Percentiles rank a stretch among this genome's conserved stretches.
phyloP scores from a whole-genome alignment of 2,797 vertebrate genomes.

The Gymnodraco acuticeps region DNA sequence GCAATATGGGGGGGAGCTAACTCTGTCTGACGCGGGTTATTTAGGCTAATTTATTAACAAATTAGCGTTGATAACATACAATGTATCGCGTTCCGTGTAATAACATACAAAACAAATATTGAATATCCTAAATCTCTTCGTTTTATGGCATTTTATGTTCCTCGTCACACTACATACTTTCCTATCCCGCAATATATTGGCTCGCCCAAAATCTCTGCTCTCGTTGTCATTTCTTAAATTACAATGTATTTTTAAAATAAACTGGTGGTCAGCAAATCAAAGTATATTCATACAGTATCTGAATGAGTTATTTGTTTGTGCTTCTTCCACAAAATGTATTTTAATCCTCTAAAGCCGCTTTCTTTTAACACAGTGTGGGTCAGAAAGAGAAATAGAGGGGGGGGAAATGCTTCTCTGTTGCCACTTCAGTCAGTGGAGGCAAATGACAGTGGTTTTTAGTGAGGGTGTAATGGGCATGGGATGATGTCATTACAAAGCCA shows the following conservation, averaged over 20 bases:
- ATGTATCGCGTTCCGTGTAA: accelerated
- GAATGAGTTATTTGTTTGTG: slow-evolving; percentile 24
- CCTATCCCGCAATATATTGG: slow-evolving; percentile 46
- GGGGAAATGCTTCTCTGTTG: slow-evolving; percentile 29
- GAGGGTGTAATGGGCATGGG: slow-evolving; percentile 50
- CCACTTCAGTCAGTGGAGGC: slow-evolving; percentile 49
- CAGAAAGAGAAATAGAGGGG: slow-evolving; percentile 4
- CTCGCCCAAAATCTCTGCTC: slow-evolving; percentile 60
- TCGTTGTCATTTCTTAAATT: slow-evolving; percentile 77
- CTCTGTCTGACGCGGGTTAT: accelerated
- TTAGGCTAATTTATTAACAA: accelerated
- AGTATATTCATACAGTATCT: slow-evolving; percentile 26
- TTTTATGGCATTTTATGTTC: not conserved
- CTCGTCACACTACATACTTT: accelerated
- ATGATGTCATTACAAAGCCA: slow-evolving; percentile 64
- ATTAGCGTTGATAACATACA: accelerated
- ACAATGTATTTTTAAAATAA: slow-evolving; percentile 56
- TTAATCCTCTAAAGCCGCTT: not conserved
- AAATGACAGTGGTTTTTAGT: slow-evolving; percentile 60
- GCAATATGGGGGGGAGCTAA: not conserved
- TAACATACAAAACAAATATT: accelerated
- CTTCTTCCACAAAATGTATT: not conserved
- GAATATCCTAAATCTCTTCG: accelerated
- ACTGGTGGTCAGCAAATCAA: slow-evolving; percentile 51
- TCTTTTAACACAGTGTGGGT: slow-evolving; percentile 6